A percentile compares a stretch with the other conserved stretches of the same genome.
These are phyloP conservation scores for Eristalis tenax DNA, from an alignment of 2,888 invertebrate species.

Conservation along the genomic window DNA sequence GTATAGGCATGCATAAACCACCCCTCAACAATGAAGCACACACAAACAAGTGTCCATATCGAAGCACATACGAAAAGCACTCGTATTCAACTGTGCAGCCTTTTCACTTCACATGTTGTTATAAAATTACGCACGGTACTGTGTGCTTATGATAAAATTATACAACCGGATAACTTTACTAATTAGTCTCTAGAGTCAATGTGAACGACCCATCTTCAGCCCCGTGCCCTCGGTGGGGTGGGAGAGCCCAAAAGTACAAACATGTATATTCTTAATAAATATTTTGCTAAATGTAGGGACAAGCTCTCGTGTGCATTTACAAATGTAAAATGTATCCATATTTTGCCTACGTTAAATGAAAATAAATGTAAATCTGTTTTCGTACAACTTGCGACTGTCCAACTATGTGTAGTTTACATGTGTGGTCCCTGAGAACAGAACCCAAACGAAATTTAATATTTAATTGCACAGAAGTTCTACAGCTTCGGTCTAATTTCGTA, in stretches of 20 bases:
- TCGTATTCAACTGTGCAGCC: background rate
- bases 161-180: constrained; percentile 23
- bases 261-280: background rate
- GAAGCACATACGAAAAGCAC: background rate
- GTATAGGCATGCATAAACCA: background rate
- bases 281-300: background rate
- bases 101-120: constrained; percentile 7
- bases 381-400: constrained; percentile 2
- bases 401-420: background rate
- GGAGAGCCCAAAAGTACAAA: constrained; percentile 14
- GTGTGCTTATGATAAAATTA: background rate
- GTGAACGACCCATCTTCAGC: constrained; percentile 33
- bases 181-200: constrained; percentile 40
- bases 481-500: constrained; percentile 23
- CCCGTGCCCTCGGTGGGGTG: too few species aligned
- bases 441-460: constrained; percentile 26
- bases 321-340: background rate
- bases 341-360: constrained; percentile 6
- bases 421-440: background rate
- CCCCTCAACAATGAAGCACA: background rate
- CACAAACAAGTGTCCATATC: background rate
- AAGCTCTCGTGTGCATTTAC: background rate
- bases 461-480: constrained; percentile 30
- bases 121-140: constrained; percentile 4
- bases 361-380: constrained; percentile 24